Percentiles rank a stretch among this genome's conserved stretches.
These are phyloP conservation scores for Leptocoma aspasia DNA, from an alignment of 2,113 vertebrate genomes.

Conservation along the genomic window DNA sequence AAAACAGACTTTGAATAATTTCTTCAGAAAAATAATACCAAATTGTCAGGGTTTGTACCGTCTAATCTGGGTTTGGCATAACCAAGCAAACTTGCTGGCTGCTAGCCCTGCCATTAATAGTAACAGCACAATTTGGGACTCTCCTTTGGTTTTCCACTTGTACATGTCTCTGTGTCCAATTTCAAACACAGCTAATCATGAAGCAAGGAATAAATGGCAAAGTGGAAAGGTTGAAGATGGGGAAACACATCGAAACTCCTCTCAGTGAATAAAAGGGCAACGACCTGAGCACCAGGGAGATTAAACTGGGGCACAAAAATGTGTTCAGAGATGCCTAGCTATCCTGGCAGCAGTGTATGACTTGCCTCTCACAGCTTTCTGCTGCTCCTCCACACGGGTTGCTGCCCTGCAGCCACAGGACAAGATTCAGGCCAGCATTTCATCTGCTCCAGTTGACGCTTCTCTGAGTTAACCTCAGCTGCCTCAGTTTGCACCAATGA, in stretches of 20 bases:
- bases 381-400: not conserved
- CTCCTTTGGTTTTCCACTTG: not conserved
- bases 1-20: not conserved
- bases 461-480: fast-evolving
- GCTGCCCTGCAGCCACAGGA: not conserved
- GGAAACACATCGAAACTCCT: not conserved
- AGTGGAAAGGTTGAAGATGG: not conserved
- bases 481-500: not conserved
- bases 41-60: not conserved
- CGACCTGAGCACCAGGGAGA: not conserved
- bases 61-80: not conserved
- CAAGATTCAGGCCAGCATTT: not conserved
- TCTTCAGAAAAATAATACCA: not conserved
- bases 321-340: not conserved
- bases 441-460: not conserved
- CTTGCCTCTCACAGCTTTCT: not conserved
- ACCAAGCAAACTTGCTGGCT: not conserved
- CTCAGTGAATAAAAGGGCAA: not conserved
- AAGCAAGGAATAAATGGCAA: not conserved
- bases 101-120: not conserved
- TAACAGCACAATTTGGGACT: not conserved
- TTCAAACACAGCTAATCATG: not conserved
- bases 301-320: not conserved
- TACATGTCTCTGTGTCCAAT: not conserved
- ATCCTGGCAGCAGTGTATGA: fast-evolving